These are phyloP conservation scores for Macropodus opercularis DNA, from an alignment of 2,797 vertebrate genomes.

Conservation along the genomic window DNA sequence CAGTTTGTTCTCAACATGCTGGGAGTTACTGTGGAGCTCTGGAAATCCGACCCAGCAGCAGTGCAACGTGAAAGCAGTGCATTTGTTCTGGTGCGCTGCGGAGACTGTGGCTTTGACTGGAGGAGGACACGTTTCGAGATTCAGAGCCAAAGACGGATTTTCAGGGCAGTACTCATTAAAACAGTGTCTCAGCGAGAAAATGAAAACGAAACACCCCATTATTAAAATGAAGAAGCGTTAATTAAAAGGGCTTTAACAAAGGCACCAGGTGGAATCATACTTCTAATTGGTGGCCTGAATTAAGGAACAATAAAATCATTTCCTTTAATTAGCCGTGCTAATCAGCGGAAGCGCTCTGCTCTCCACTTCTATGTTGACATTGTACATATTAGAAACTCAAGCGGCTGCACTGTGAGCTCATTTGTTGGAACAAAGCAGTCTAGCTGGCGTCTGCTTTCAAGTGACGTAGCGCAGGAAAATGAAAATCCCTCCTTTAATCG, in stretches of 20 bases:
- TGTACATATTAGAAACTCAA: constrained; percentile 58
- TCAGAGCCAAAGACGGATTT: background rate
- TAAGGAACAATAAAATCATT: constrained; percentile 44
- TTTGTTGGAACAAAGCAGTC: constrained; percentile 49
- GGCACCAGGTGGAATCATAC: constrained; percentile 5
- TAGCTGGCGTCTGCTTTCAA: background rate
- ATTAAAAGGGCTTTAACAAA: constrained; percentile 16
- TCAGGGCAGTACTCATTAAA: background rate
- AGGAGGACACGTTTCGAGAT: background rate
- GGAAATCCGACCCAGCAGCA: background rate
- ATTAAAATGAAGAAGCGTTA: constrained; percentile 12
- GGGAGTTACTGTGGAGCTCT: background rate
- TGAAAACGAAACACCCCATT: constrained; percentile 1
- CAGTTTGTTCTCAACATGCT: background rate
- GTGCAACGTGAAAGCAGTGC: background rate
- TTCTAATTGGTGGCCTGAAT: constrained; percentile 29
- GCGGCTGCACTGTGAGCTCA: constrained; percentile 45
- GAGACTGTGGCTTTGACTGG: background rate
- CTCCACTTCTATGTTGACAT: constrained; percentile 53
- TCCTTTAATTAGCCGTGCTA: constrained; percentile 42
- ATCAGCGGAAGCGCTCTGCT: constrained; percentile 34
- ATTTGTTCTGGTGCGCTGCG: background rate
- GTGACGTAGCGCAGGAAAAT: constrained; percentile 25
- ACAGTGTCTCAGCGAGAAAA: background rate
- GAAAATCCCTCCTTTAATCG: constrained; percentile 39